Evolutionary conservation across 2,113 vertebrate species (phyloP).

Genomic region (Nesospiza acunhae): DNA sequence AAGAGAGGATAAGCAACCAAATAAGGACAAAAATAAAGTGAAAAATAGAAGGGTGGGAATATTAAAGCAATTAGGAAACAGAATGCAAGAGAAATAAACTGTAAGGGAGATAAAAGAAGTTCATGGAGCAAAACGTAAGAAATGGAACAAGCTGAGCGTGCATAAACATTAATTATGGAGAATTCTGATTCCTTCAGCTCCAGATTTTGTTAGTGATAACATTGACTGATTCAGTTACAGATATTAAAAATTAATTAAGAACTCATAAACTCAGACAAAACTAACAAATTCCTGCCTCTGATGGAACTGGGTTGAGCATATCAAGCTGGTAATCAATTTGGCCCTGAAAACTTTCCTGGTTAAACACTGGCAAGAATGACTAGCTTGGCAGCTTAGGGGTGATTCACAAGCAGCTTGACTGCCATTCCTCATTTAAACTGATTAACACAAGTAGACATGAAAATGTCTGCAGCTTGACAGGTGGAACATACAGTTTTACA

Average conservation of each 20-base stretch:
- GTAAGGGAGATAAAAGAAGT: neutral
- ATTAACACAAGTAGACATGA: neutral
- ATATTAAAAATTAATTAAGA: neutral
- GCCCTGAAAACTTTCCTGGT: neutral
- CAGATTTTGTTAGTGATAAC: neutral
- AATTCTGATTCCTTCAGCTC: neutral
- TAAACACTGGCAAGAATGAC: neutral
- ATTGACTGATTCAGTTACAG: neutral
- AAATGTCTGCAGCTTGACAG: neutral
- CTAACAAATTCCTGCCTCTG: neutral
- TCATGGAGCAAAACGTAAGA: neutral
- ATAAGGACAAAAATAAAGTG: neutral
- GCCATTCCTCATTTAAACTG: neutral
- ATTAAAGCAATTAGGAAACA: neutral
- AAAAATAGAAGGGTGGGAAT: neutral
- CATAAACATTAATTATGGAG: neutral
- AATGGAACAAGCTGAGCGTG: neutral
- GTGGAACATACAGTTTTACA: neutral
- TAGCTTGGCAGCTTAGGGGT: neutral
- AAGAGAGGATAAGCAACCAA: neutral
- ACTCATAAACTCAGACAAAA: neutral
- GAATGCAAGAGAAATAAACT: neutral
- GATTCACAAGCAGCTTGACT: neutral
- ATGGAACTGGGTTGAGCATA: neutral
- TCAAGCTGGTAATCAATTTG: neutral